These are phyloP conservation scores for Enhydra lutris DNA, from an alignment of 2,113 vertebrate species.

Conservation along the genomic window DNA sequence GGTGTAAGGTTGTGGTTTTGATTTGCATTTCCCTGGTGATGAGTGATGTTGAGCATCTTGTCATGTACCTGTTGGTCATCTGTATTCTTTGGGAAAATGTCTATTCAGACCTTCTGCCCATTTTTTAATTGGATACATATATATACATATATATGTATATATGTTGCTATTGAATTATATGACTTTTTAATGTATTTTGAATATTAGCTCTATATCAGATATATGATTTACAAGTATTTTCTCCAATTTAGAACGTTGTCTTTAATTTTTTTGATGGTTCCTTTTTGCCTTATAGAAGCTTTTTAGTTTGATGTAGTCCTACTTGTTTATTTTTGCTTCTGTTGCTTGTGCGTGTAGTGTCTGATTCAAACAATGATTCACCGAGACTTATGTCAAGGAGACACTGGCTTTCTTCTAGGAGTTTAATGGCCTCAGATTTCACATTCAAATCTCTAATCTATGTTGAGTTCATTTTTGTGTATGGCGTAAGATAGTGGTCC, in stretches of 20 bases:
- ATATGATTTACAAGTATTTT: not conserved
- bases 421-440: not conserved
- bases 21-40: not conserved
- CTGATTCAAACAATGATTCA: not conserved
- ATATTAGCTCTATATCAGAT: not conserved
- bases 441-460: not conserved
- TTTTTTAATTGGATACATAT: not conserved
- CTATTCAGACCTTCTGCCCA: not conserved
- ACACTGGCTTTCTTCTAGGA: not conserved
- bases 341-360: not conserved
- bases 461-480: not conserved
- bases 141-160: not conserved
- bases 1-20: not conserved
- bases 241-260: not conserved
- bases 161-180: not conserved
- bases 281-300: not conserved
- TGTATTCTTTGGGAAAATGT: not conserved
- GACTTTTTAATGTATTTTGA: not conserved
- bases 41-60: not conserved
- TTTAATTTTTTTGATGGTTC: not conserved
- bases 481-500: not conserved
- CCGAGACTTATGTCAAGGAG: not conserved
- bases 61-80: not conserved
- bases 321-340: not conserved
- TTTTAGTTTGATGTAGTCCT: not conserved